phyloP scores from a whole-genome alignment of 2,888 invertebrate genomes.

The Chrysina gloriosa region DNA sequence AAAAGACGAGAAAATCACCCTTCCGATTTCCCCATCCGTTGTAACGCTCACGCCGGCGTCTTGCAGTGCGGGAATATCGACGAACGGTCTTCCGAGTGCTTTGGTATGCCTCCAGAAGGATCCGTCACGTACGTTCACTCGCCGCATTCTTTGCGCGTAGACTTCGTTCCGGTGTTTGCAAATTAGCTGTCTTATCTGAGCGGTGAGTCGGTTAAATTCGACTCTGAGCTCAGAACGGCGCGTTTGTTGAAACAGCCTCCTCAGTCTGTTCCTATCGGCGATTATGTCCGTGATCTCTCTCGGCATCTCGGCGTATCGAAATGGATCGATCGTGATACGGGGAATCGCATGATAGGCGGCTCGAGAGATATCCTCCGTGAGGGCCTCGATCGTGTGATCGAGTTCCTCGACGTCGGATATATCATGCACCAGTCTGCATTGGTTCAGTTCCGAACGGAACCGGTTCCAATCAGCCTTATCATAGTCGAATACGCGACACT shows the following conservation, averaged over 20 bases:
- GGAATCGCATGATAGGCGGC: not conserved
- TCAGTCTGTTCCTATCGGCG: not conserved
- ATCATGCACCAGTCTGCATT: not conserved
- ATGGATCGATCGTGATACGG: not conserved
- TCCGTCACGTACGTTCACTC: not conserved
- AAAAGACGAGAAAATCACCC: not conserved
- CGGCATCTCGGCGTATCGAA: not conserved
- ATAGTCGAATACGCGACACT: not conserved
- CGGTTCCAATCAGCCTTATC: not conserved
- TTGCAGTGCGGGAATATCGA: not conserved
- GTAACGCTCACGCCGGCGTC: not conserved
- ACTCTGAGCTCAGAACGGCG: not conserved
- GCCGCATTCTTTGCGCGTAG: not conserved
- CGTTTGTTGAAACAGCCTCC: not conserved
- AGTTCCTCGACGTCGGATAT: not conserved
- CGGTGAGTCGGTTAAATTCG: not conserved
- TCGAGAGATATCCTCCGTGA: not conserved
- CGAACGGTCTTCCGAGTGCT: not conserved
- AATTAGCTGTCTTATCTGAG: not conserved
- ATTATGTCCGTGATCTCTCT: not conserved
- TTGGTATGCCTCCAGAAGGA: slow-evolving; percentile 1
- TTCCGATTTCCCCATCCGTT: not conserved
- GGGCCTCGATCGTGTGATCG: not conserved
- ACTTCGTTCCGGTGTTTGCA: not conserved
- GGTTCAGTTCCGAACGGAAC: not conserved